Evolutionary conservation across 2,888 invertebrate genomes (phyloP).

Genomic region (Fissipunctia ypsillon): DNA sequence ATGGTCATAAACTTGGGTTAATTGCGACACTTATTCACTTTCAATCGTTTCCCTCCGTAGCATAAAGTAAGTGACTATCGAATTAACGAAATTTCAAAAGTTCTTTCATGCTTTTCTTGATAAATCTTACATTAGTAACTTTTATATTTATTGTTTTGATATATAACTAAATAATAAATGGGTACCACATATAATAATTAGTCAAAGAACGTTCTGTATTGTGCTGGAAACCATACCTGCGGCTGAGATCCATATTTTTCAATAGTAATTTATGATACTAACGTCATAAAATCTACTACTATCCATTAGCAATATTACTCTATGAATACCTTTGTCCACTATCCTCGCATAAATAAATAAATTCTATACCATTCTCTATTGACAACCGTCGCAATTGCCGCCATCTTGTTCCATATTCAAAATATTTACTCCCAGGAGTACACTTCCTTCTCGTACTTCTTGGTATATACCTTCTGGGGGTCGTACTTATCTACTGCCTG

Average conservation of each 20-base stretch:
- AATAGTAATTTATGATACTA: background rate
- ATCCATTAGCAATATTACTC: background rate
- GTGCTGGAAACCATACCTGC: background rate
- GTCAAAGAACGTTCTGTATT: fast-evolving
- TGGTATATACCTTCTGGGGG: constrained; percentile 77
- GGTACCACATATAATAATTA: background rate
- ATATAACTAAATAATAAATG: background rate
- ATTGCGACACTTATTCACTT: constrained; percentile 25
- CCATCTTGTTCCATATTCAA: constrained; percentile 16
- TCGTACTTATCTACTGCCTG: constrained; percentile 84
- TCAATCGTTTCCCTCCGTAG: background rate
- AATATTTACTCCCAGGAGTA: constrained; percentile 42
- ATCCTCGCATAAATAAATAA: background rate
- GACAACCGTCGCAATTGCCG: background rate
- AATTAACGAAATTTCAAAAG: constrained; percentile 19
- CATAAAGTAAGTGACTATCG: constrained; percentile 6
- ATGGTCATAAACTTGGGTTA: constrained; percentile 7
- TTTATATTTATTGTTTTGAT: no score
- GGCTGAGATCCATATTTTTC: background rate
- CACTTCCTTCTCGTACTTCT: constrained; percentile 82
- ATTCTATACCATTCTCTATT: background rate
- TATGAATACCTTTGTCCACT: background rate
- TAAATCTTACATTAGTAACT: background rate
- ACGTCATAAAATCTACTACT: background rate
- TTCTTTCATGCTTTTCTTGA: background rate